Evolutionary conservation across 2,888 invertebrate genomes (phyloP).

Genomic region (Volucella zonaria): DNA sequence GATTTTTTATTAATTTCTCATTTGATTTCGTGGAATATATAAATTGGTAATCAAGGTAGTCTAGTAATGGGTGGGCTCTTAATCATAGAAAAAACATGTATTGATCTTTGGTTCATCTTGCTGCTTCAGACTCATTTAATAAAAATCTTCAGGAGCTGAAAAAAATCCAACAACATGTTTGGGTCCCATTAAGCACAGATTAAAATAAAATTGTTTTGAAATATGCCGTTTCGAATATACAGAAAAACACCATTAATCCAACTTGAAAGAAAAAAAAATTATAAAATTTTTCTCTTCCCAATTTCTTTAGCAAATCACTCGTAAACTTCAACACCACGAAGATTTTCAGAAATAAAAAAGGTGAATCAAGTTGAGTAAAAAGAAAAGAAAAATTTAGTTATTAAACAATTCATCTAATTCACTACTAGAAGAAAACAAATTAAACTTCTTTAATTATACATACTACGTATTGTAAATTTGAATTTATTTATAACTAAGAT

Average conservation of each 20-base stretch:
- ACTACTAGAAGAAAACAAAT: slow-evolving; percentile 42
- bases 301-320: slow-evolving; percentile 69
- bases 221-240: slow-evolving; percentile 49
- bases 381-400: slow-evolving; percentile 54
- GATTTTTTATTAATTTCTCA: no score
- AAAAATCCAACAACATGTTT: no score
- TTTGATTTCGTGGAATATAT: no score
- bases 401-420: slow-evolving; percentile 59
- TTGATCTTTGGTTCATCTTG: no score
- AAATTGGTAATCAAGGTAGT: no score
- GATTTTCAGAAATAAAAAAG: slow-evolving; percentile 53
- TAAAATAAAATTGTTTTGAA: slow-evolving; percentile 12
- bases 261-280: slow-evolving; percentile 4
- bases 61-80: no score
- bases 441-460: slow-evolving; percentile 52
- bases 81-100: no score
- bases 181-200: no score
- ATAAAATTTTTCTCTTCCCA: slow-evolving; percentile 7
- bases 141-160: no score
- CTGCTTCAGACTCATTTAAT: no score
- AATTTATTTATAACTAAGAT: slow-evolving; percentile 73
- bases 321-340: slow-evolving; percentile 55
- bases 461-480: slow-evolving; percentile 73
- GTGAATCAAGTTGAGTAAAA: slow-evolving; percentile 48
- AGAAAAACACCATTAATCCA: no score